phyloP scores from a whole-genome alignment of 1,140 invertebrate genomes.

The Elysia chlorotica region DNA sequence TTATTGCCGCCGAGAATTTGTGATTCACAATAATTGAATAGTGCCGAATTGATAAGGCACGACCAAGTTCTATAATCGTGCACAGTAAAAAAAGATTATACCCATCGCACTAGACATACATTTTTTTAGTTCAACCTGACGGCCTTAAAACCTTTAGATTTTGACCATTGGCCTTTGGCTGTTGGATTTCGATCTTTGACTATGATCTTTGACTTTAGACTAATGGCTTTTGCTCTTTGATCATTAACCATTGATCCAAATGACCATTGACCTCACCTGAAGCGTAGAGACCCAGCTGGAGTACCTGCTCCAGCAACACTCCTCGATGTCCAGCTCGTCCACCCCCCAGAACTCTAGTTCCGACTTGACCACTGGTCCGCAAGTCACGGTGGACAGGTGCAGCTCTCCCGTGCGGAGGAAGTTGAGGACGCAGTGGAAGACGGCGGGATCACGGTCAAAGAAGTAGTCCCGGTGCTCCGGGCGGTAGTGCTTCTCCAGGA shows the following conservation, averaged over 20 bases:
- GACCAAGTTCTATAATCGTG: too few relatives aligned
- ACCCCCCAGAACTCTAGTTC: constrained; percentile 47
- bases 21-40: too few relatives aligned
- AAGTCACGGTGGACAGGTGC: constrained; percentile 51
- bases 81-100: too few relatives aligned
- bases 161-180: not conserved
- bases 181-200: not conserved
- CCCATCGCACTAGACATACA: too few relatives aligned
- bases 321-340: constrained; percentile 37
- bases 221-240: not conserved
- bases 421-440: constrained; percentile 48
- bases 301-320: constrained; percentile 44
- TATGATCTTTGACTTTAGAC: not conserved
- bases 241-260: not conserved
- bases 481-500: constrained; percentile 45
- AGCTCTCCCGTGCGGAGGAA: constrained; percentile 52
- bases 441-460: constrained; percentile 47
- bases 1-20: too few relatives aligned
- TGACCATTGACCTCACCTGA: constrained; percentile 8
- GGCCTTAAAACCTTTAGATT: too few relatives aligned
- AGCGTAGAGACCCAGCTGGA: constrained; percentile 37
- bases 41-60: too few relatives aligned
- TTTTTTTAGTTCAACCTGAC: too few relatives aligned
- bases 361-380: constrained; percentile 48
- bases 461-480: constrained; percentile 72